phyloP scores from a whole-genome alignment of 2,797 vertebrate genomes.

The Propithecus deckenii region DNA sequence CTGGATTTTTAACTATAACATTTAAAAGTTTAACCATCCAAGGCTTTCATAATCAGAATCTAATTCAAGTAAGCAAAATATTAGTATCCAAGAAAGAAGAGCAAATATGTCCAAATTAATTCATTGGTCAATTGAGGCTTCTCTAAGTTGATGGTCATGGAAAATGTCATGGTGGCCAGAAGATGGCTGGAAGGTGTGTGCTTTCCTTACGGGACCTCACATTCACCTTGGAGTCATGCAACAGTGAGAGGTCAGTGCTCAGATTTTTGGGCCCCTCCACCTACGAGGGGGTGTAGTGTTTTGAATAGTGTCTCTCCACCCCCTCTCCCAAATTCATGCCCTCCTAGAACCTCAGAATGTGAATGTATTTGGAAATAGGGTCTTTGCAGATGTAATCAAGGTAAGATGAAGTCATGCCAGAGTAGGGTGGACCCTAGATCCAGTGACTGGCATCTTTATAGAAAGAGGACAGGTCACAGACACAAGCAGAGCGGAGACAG shows the following conservation, averaged over 20 bases:
- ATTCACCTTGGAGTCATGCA: not conserved
- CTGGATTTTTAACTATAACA: not conserved
- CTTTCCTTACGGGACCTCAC: not conserved
- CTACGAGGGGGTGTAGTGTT: no score
- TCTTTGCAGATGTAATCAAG: not conserved
- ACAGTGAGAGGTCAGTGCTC: no score
- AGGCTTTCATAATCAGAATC: not conserved
- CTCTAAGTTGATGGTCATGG: not conserved
- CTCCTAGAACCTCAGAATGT: not conserved
- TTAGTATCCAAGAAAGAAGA: not conserved
- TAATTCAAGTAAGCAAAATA: not conserved
- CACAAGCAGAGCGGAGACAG: no score
- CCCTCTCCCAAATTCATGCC: not conserved
- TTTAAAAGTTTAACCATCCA: not conserved
- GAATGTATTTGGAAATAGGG: not conserved
- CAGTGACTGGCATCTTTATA: not conserved
- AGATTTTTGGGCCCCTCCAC: not conserved
- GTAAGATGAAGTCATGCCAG: rapidly evolving
- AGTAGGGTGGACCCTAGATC: no score
- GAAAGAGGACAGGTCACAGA: not conserved
- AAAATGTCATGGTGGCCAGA: no score
- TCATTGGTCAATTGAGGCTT: not conserved
- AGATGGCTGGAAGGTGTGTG: no score
- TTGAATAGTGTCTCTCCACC: no score
- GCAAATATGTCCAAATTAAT: not conserved